phyloP scores from a whole-genome alignment of 2,113 vertebrate species.

The Pelobates fuscus region DNA sequence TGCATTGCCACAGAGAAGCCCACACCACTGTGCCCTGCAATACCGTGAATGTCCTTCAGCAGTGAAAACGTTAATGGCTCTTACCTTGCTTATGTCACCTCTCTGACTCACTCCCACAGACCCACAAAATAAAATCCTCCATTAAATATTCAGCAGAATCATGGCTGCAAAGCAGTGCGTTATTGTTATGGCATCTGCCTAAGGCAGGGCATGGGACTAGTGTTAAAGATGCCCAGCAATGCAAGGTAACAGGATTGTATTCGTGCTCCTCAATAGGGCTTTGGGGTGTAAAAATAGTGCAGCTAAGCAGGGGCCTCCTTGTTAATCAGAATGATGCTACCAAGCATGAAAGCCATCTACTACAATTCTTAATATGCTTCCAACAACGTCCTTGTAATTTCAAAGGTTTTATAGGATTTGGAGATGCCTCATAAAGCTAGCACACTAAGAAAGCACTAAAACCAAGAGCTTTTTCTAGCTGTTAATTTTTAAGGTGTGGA shows the following conservation, averaged over 20 bases:
- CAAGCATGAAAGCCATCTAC: slow-evolving; percentile 32
- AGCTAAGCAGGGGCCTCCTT: neutral
- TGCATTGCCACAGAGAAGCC: slow-evolving; percentile 40
- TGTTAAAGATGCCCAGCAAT: no score
- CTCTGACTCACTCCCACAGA: slow-evolving; percentile 30
- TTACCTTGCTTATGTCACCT: slow-evolving; percentile 39
- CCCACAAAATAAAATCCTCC: neutral
- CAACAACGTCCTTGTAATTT: slow-evolving; percentile 12
- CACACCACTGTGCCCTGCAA: neutral
- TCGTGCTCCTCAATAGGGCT: no score
- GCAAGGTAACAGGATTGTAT: no score
- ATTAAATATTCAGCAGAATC: slow-evolving; percentile 21
- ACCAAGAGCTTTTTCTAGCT: neutral
- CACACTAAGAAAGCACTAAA: slow-evolving; percentile 18
- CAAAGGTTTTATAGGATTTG: slow-evolving; percentile 14
- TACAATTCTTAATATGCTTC: slow-evolving; percentile 8
- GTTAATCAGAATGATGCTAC: slow-evolving; percentile 23
- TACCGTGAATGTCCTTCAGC: slow-evolving; percentile 12
- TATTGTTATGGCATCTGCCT: neutral
- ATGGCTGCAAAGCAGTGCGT: neutral
- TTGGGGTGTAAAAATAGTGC: neutral
- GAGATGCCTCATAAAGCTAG: slow-evolving; percentile 33
- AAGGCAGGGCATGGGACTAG: neutral
- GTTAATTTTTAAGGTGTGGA: no score
- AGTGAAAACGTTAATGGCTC: slow-evolving; percentile 33